A percentile compares a stretch with the other conserved stretches of the same genome.
Conservation (phyloP, 2,113 vertebrate genomes). For the Thymallus thymallus region DNA sequence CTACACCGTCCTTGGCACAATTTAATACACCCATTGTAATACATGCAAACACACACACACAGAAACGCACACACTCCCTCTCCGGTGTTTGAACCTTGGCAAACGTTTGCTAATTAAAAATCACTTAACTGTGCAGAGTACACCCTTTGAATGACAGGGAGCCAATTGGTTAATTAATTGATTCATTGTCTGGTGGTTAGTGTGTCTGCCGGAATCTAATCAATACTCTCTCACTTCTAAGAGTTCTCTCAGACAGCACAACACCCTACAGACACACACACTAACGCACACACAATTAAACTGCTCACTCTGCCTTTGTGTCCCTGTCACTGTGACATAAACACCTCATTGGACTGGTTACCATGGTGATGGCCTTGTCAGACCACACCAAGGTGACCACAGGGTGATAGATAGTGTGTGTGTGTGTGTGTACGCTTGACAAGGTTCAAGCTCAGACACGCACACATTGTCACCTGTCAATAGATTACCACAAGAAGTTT, state of each 20-base stretch:
- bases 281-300: slow-evolving; percentile 1
- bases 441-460: not conserved
- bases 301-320: slow-evolving; percentile 12
- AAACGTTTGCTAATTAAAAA: slow-evolving; percentile 50
- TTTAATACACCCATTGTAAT: not conserved
- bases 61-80: not conserved
- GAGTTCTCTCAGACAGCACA: not conserved
- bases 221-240: slow-evolving; percentile 14
- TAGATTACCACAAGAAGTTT: slow-evolving; percentile 5
- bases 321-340: slow-evolving; percentile 10
- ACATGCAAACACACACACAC: not conserved
- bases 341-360: slow-evolving; percentile 2
- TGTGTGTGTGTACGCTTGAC: not conserved
- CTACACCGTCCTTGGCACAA: not conserved
- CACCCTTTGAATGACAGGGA: slow-evolving; percentile 3
- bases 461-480: not conserved
- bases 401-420: slow-evolving; percentile 4
- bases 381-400: slow-evolving; percentile 24
- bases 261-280: too few relatives aligned
- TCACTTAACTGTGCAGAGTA: slow-evolving; percentile 31
- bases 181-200: slow-evolving; percentile 7
- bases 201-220: slow-evolving; percentile 10
- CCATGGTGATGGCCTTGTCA: slow-evolving; percentile 10
- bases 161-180: slow-evolving; percentile 27
- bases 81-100: slow-evolving; percentile 5